A percentile compares a stretch with the other conserved stretches of the same genome.
Conservation (phyloP, 2,113 vertebrate genomes). For the Stictonetta naevosa region DNA sequence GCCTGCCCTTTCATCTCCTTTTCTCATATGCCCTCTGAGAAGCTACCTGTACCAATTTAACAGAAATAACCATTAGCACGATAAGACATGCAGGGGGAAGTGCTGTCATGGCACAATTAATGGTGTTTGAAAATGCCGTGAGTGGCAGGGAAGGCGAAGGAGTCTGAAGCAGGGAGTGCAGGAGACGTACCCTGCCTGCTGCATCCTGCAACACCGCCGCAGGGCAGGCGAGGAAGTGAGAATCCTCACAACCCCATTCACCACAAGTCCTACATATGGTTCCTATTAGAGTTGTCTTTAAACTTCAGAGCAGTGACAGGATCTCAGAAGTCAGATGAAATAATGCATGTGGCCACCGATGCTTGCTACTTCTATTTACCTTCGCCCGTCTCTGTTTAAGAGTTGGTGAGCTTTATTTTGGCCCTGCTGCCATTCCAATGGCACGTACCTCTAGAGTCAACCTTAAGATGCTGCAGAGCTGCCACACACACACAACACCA, state of each 20-base stretch:
- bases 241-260: background rate
- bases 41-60: background rate
- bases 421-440: background rate
- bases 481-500: background rate
- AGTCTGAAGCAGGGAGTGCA: background rate
- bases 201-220: background rate
- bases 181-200: background rate
- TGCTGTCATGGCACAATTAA: background rate
- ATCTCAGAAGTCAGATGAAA: background rate
- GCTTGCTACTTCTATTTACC: background rate
- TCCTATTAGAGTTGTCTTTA: background rate
- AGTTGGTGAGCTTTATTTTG: background rate
- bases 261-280: background rate
- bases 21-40: background rate
- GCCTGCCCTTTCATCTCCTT: background rate
- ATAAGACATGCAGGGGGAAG: background rate
- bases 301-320: background rate
- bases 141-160: background rate
- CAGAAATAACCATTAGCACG: background rate
- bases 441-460: background rate
- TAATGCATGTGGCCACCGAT: background rate
- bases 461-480: rapidly evolving
- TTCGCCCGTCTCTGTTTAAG: background rate
- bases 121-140: background rate
- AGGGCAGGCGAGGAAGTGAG: background rate